These are phyloP conservation scores for Lophius americanus DNA, from an alignment of 2,797 vertebrate genomes.

Conservation along the genomic window DNA sequence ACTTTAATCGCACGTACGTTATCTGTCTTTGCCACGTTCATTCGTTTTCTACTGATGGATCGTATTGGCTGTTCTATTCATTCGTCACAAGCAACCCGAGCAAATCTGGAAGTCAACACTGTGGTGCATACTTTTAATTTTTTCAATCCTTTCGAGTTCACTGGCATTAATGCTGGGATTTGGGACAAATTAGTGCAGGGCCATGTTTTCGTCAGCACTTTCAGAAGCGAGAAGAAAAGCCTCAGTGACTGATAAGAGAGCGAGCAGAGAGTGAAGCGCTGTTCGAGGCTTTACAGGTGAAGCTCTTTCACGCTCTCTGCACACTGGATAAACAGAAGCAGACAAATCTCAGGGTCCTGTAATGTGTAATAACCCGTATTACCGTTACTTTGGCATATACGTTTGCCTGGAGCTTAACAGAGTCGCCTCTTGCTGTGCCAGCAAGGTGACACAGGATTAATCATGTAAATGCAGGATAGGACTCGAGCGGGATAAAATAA, in stretches of 20 bases:
- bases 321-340: conserved; percentile 26
- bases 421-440: conserved; percentile 37
- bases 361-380: conserved; percentile 21
- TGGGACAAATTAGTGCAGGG: conserved; percentile 27
- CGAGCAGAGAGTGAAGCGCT: conserved; percentile 11
- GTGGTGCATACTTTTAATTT: too few relatives aligned
- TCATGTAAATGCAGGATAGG: conserved; percentile 27
- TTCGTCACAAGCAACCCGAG: too few relatives aligned
- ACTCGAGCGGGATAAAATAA: conserved; percentile 17
- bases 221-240: conserved; percentile 14
- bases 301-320: conserved; percentile 21
- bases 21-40: too few relatives aligned
- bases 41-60: too few relatives aligned
- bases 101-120: too few relatives aligned
- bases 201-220: conserved; percentile 10
- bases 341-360: conserved; percentile 15
- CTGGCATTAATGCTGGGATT: conserved; percentile 35
- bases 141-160: conserved; percentile 37
- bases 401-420: conserved; percentile 36
- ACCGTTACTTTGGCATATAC: conserved; percentile 14
- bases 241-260: conserved; percentile 18
- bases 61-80: too few relatives aligned
- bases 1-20: too few relatives aligned
- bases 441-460: conserved; percentile 40
- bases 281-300: conserved; percentile 23